Evolutionary conservation across 2,113 vertebrate species (phyloP).

Genomic region (Fregata magnificens): DNA sequence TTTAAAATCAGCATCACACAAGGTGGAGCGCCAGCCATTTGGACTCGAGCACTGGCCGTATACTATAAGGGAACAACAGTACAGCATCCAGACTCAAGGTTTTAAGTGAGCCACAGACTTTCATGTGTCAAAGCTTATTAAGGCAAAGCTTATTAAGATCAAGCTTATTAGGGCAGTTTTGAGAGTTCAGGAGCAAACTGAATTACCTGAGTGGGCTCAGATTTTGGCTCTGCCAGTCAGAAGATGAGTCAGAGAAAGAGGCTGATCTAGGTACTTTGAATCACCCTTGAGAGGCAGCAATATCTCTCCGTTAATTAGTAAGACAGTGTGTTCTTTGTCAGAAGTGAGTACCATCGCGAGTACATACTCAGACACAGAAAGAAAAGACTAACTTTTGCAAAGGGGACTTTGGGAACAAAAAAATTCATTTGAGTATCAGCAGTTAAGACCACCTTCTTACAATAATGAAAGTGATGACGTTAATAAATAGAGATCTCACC

Average conservation of each 20-base stretch:
- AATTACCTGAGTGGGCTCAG: neutral
- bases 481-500: neutral
- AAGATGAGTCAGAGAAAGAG: neutral
- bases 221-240: neutral
- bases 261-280: neutral
- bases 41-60: neutral
- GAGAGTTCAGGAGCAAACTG: neutral
- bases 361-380: neutral
- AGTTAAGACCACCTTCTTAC: neutral
- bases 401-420: neutral
- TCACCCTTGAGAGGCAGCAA: neutral
- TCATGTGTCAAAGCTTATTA: neutral
- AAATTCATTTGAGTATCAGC: neutral
- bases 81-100: neutral
- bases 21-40: neutral
- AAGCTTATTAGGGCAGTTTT: neutral
- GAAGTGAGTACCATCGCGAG: neutral
- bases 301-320: neutral
- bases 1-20: neutral
- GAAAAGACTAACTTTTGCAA: neutral
- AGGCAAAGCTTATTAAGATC: neutral
- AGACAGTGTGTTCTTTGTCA: neutral
- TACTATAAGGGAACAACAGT: neutral
- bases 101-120: neutral
- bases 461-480: neutral